Evolutionary conservation across 2,113 vertebrate species (phyloP), one percentile per base, ranked within the genome.

Genomic region (Dicerorhinus sumatrensis): DNA sequence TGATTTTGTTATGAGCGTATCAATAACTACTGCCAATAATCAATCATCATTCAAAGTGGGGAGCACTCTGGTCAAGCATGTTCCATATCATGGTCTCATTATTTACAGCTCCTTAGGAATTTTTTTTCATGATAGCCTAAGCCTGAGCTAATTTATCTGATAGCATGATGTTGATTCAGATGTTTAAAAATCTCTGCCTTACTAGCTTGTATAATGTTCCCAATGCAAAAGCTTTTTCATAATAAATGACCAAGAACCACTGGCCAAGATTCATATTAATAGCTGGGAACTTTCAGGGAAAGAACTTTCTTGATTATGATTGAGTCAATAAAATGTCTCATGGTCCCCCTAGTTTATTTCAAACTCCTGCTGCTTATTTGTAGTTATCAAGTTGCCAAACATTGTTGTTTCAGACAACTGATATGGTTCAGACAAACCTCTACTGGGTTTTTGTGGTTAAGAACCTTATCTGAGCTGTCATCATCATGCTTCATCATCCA

Each of bases 391-490:
- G 86, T 39, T 87, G 96, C 84, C 81, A 94, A 81, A 69, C 13
- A n/a, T n/a, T n/a, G 39, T 73, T 91, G 82, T 72, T 83, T 94
- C 92, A 94, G 73, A 93, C 56, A 67, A 79, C 18, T 82, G 80
- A 97, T 58, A 81, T 33, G 48, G n/a, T n/a, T n/a, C n/a, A n/a
- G n/a, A n/a, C n/a, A n/a, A 86, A 76, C 42, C 77, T 97, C 92
- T 80, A 39, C 85, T 56, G 94, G 60, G 69, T 58, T 77, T 96
- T 46, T 95, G 94, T 94, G 96, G 95, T 96, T 91, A 76, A 83
- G 73, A 89, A 62, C 29, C 89, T 96, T 96, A 89, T 96, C 95
- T 93, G 86, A 70, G 73, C 95, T 96, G 96, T 96, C 95, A 46
- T 60, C 81, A 90, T 65, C 23, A 8, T 42, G 54, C 73, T 89